A percentile compares a stretch with the other conserved stretches of the same genome.
Conservation (phyloP, 2,888 invertebrate species). For the Abrostola triplasia region DNA sequence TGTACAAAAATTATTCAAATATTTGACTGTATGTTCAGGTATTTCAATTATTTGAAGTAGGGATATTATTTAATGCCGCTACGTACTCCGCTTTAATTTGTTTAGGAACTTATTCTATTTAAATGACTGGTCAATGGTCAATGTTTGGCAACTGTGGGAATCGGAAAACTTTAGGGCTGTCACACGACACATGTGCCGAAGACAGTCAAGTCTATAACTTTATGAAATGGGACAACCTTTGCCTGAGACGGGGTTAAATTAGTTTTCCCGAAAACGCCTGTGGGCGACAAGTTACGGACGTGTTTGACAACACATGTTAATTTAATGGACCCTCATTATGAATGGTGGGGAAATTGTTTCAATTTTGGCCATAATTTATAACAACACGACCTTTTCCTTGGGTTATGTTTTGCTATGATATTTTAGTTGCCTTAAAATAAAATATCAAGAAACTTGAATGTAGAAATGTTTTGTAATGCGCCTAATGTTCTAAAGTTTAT, state of each 20-base stretch:
- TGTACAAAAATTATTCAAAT: no score
- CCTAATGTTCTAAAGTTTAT: no score
- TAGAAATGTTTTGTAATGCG: no score
- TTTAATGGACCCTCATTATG: slow-evolving; percentile 4
- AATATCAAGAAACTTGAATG: no score
- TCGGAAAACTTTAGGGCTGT: background rate
- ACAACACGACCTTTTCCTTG: background rate
- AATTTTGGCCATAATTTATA: background rate
- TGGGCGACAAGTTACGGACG: slow-evolving; percentile 18
- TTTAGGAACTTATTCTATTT: no score
- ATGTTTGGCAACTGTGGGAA: no score
- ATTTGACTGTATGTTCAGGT: no score
- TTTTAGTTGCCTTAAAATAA: no score
- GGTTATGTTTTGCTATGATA: background rate
- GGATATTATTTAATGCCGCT: no score
- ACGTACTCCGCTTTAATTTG: no score
- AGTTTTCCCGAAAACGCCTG: slow-evolving; percentile 26
- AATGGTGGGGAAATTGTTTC: background rate
- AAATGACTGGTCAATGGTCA: no score
- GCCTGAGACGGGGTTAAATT: slow-evolving; percentile 34
- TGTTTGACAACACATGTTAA: slow-evolving; percentile 29
- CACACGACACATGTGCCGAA: slow-evolving; percentile 24
- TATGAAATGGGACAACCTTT: slow-evolving; percentile 40
- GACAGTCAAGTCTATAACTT: slow-evolving; percentile 38
- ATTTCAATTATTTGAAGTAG: no score